phyloP scores from a whole-genome alignment of 2,888 invertebrate species.

The Sesamia inferens region DNA sequence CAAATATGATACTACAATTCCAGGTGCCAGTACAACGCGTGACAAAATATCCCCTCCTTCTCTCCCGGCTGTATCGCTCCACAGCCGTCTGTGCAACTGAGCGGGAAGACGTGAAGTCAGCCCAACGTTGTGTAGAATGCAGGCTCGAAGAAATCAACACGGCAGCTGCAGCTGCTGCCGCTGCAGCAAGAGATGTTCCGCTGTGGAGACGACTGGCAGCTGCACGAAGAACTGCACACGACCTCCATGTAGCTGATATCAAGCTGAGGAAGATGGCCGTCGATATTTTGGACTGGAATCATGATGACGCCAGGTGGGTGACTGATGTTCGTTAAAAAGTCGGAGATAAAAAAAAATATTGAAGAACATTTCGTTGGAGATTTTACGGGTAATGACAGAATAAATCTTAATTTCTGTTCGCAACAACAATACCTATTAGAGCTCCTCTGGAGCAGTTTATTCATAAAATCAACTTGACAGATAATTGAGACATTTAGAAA shows the following conservation, averaged over 20 bases:
- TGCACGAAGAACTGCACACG: slow-evolving; percentile 93
- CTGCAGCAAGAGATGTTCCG: slow-evolving; percentile 96
- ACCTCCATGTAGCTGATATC: slow-evolving; percentile 96
- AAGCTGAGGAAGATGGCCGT: slow-evolving; percentile 97
- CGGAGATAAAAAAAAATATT: background rate
- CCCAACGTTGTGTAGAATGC: slow-evolving; percentile 97
- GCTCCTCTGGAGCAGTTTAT: slow-evolving; percentile 5
- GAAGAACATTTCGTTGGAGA: background rate
- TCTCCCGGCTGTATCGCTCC: slow-evolving; percentile 97
- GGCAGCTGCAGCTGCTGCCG: slow-evolving; percentile 97
- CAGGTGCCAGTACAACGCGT: slow-evolving; percentile 98
- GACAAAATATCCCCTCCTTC: slow-evolving; percentile 98
- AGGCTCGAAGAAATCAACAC: slow-evolving; percentile 98
- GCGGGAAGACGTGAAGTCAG: slow-evolving; percentile 95
- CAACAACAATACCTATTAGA: slow-evolving; percentile 14
- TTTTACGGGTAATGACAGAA: background rate
- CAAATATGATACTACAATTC: background rate
- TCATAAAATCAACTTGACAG: slow-evolving; percentile 18
- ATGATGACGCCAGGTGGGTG: slow-evolving; percentile 94
- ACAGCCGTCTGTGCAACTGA: slow-evolving; percentile 96
- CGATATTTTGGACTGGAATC: slow-evolving; percentile 98
- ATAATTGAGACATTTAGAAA: slow-evolving; percentile 43
- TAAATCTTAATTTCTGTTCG: background rate
- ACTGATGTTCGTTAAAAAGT: background rate
- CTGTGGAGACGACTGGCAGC: slow-evolving; percentile 97